Conservation (phyloP, 2,888 invertebrate species). For the Argyresthia goedartella region DNA sequence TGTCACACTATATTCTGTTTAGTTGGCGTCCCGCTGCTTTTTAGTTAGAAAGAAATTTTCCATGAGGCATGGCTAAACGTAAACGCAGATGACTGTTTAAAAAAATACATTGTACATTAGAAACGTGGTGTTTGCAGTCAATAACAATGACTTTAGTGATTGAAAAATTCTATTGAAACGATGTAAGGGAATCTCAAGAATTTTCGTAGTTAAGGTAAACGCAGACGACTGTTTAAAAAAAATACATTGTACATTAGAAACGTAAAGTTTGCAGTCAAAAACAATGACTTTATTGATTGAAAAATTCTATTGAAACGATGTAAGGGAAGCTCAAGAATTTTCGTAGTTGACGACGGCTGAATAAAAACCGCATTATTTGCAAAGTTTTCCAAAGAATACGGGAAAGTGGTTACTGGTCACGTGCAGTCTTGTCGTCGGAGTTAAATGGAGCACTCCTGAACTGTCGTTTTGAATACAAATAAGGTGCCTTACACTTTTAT, state of each 20-base stretch:
- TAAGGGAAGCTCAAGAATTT: too few species aligned
- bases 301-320: too few species aligned
- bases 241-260: background rate
- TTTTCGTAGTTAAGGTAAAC: too few species aligned
- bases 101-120: background rate
- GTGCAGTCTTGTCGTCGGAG: too few species aligned
- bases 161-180: too few species aligned
- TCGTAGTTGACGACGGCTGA: background rate
- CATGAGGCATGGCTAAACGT: background rate
- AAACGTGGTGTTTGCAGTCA: too few species aligned
- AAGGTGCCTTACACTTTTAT: slow-evolving; percentile 2
- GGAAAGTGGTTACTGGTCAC: background rate
- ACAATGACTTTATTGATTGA: too few species aligned
- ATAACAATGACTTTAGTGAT: too few species aligned
- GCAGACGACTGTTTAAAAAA: too few species aligned
- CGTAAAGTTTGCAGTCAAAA: too few species aligned
- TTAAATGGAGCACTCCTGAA: slow-evolving; percentile 5
- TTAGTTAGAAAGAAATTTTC: background rate
- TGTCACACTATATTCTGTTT: background rate
- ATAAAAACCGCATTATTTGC: background rate
- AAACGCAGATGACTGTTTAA: too few species aligned
- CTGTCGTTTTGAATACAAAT: slow-evolving; percentile 6
- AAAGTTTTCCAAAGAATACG: background rate
- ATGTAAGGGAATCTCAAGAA: too few species aligned
- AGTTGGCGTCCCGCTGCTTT: background rate